Conservation (phyloP, 1,140 invertebrate genomes). For the Drosophila pandora region DNA sequence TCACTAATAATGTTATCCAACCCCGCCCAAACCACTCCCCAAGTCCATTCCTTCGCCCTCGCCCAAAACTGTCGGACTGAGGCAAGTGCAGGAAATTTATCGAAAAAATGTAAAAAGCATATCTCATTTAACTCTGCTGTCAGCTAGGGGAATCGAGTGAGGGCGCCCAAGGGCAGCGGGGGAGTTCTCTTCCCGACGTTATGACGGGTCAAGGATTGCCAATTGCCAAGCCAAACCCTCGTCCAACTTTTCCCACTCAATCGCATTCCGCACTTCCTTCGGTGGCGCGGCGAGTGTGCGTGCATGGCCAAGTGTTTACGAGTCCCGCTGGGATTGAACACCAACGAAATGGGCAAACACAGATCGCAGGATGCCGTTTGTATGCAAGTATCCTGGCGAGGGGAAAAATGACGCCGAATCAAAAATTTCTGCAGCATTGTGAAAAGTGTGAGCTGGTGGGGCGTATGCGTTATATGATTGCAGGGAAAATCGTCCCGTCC, state of each 20-base stretch:
- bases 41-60: background rate
- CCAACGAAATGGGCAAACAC: conserved; percentile 73
- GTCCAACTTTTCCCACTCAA: conserved; percentile 48
- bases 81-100: conserved; percentile 62
- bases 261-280: conserved; percentile 44
- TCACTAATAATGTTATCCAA: conserved; percentile 70
- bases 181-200: conserved; percentile 34
- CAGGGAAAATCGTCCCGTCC: conserved; percentile 47
- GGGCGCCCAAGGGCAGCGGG: background rate
- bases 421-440: conserved; percentile 59
- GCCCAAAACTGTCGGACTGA: background rate
- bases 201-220: conserved; percentile 80
- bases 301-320: conserved; percentile 70
- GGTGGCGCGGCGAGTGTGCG: conserved; percentile 8
- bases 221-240: conserved; percentile 53
- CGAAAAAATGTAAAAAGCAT: conserved; percentile 81
- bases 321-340: conserved; percentile 70
- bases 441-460: conserved; percentile 16
- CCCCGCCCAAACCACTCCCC: background rate
- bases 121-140: conserved; percentile 77
- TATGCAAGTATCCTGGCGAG: conserved; percentile 18
- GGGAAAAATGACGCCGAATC: conserved; percentile 59
- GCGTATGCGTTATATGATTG: conserved; percentile 71
- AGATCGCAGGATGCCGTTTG: conserved; percentile 52
- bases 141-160: conserved; percentile 20